phyloP scores from a whole-genome alignment of 2,797 vertebrate species.

The Pristis pectinata region DNA sequence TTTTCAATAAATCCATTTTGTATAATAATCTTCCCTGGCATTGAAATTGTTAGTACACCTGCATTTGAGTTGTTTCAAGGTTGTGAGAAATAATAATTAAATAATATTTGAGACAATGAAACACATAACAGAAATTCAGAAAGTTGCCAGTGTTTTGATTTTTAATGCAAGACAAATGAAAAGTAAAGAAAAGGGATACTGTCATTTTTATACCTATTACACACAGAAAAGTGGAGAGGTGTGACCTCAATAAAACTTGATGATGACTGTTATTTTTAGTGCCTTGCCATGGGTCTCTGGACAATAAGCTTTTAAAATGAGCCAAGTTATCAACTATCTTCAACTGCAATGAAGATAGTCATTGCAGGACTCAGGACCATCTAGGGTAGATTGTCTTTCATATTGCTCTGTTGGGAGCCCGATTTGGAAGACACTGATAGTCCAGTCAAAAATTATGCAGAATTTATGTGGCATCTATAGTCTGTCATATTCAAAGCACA shows the following conservation, averaged over 20 bases:
- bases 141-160: not conserved
- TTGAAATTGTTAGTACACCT: not conserved
- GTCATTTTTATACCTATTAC: not conserved
- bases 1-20: not conserved
- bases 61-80: not conserved
- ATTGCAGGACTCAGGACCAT: too few relatives aligned
- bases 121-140: not conserved
- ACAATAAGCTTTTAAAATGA: conserved; percentile 7
- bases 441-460: not conserved
- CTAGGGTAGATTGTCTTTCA: not conserved
- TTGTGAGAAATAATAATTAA: not conserved
- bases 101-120: not conserved
- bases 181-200: not conserved
- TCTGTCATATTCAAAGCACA: not conserved
- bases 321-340: conserved; percentile 4
- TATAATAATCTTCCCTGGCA: not conserved
- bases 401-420: not conserved
- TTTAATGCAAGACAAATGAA: not conserved
- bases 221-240: not conserved
- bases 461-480: not conserved
- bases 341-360: too few relatives aligned
- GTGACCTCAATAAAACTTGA: conserved; percentile 26
- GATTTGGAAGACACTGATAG: not conserved
- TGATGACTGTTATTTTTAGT: conserved; percentile 19
- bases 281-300: not conserved